These are phyloP conservation scores for Eriocheir sinensis DNA, from an alignment of 1,140 invertebrate species.

Conservation along the genomic window DNA sequence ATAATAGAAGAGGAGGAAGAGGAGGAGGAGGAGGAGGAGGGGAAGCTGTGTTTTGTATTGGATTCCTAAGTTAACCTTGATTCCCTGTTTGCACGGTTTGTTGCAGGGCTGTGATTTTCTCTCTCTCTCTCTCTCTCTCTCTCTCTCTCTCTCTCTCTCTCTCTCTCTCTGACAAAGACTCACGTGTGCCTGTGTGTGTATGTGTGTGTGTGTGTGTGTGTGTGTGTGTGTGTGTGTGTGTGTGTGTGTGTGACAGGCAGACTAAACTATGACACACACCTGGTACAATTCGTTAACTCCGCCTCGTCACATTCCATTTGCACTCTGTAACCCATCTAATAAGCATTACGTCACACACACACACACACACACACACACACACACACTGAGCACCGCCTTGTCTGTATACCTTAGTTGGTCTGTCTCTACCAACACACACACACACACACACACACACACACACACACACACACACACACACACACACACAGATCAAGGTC, in stretches of 20 bases:
- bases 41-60: neutral
- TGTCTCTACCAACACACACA: no score
- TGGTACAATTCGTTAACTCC: no score
- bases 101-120: neutral
- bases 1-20: neutral
- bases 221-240: neutral
- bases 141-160: neutral
- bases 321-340: no score
- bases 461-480: neutral
- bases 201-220: slow-evolving; percentile 5
- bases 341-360: no score
- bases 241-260: neutral
- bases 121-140: neutral
- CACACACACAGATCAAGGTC: slow-evolving; percentile 20
- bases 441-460: neutral
- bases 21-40: no score
- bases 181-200: neutral
- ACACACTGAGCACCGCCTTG: no score
- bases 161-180: neutral
- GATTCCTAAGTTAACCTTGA: neutral
- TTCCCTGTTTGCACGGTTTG: neutral
- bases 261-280: no score
- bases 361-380: no score
- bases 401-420: no score
- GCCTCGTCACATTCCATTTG: no score